Evolutionary conservation across 2,113 vertebrate species (phyloP), one percentile per base, ranked within the genome.

Genomic region (Ailuropoda melanoleuca): DNA sequence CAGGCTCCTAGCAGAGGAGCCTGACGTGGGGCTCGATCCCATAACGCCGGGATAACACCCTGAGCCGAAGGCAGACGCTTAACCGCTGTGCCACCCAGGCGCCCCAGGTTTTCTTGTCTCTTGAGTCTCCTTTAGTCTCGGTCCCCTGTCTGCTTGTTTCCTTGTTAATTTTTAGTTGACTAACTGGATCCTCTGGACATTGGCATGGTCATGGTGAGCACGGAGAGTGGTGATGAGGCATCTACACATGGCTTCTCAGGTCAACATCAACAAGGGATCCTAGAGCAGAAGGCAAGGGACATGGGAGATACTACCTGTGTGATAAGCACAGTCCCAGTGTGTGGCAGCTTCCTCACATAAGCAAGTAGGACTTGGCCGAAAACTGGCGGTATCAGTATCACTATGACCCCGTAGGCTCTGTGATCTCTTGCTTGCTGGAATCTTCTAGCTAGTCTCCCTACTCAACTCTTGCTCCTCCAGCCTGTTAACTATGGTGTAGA

Each of bases 391-490:
- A 46, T 81, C 26, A 11, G 43, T 50, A 46, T 43, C 15, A 46
- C 15, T 6, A 6, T 74, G 83, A 55, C 43, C 64, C 24, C 4
- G 1, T 29, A 48, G 29, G 13, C 6, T 74, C 66, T 55, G 55
- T 74, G 39, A 62, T 55, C 15, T 17, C 56, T 75, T 64, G 8
- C 26, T 37, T 58, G 23, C 64, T 43, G 46, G n/a, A 77, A 48
- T 46, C 99, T 99, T 88, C 93, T 99, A 43, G n/a, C 39, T 84
- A 39, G 6, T 75, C 15, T 72, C 26, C 23, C 37, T 74, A 55
- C 55, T 26, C 98, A 98, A 95, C 99, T 99, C 82, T 68, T n/a
- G 13, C 12, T 21, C 29, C 37, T 68, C 19, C 39, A 48, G 77
- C 21, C 14, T 68, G 46, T 53, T 29, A 81, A 18, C 18, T 21